Percentiles rank a stretch among this genome's conserved stretches.
Conservation (phyloP, 2,888 invertebrate genomes). For the Alloscopus bannaensis region DNA sequence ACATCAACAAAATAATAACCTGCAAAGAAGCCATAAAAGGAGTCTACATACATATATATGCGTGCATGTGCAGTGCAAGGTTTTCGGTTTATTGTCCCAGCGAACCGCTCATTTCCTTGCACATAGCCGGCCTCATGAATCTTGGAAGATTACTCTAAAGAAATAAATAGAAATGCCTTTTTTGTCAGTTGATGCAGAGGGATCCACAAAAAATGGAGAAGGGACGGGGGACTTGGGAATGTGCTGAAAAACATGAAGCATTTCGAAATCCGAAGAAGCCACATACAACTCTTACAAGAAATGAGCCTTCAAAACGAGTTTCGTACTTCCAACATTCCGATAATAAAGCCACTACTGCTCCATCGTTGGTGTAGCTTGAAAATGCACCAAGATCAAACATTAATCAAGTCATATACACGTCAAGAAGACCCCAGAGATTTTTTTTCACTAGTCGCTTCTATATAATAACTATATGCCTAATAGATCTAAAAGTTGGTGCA, state of each 20-base stretch:
- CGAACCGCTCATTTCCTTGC: slow-evolving; percentile 19
- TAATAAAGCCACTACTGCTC: too few relatives aligned
- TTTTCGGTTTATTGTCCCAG: not conserved
- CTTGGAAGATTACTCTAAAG: slow-evolving; percentile 19
- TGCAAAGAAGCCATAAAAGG: too few relatives aligned
- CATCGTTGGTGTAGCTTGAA: not conserved
- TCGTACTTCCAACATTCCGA: not conserved
- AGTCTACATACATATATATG: too few relatives aligned
- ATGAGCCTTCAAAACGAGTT: slow-evolving; percentile 8
- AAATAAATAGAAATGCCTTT: slow-evolving; percentile 31
- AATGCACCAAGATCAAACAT: not conserved
- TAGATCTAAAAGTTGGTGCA: too few relatives aligned
- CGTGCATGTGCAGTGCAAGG: too few relatives aligned
- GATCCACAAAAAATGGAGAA: slow-evolving; percentile 1
- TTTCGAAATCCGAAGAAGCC: not conserved
- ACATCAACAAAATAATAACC: not conserved
- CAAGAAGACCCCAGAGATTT: too few relatives aligned
- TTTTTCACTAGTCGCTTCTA: too few relatives aligned
- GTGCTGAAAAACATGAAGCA: slow-evolving; percentile 53
- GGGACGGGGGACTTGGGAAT: slow-evolving; percentile 39
- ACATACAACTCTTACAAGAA: not conserved
- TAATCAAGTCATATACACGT: too few relatives aligned
- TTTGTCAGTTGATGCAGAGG: slow-evolving; percentile 30
- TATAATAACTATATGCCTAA: too few relatives aligned
- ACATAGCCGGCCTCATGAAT: slow-evolving; percentile 31